Percentiles rank a stretch among this genome's conserved stretches.
These are phyloP conservation scores for Eutrigla gurnardus DNA, from an alignment of 2,797 vertebrate species.

Conservation along the genomic window DNA sequence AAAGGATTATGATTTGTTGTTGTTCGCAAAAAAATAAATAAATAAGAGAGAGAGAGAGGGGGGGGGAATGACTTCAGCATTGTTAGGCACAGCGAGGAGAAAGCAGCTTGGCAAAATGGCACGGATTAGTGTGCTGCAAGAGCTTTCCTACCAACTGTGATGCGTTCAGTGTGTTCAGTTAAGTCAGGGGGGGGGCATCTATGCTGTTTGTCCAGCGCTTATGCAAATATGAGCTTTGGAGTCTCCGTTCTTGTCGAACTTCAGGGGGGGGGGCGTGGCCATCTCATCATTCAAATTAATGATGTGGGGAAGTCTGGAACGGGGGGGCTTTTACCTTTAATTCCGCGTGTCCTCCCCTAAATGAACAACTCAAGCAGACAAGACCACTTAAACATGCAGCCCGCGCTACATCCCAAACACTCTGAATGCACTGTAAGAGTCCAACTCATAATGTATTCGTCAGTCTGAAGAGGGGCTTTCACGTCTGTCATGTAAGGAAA, in stretches of 20 bases:
- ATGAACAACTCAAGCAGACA: slow-evolving; percentile 45
- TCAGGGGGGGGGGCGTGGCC: slow-evolving; percentile 46
- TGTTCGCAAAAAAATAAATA: slow-evolving; percentile 50
- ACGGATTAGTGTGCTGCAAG: slow-evolving; percentile 71
- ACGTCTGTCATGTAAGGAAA: slow-evolving; percentile 52
- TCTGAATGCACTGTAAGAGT: slow-evolving; percentile 34
- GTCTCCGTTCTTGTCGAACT: slow-evolving; percentile 51
- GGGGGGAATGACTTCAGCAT: slow-evolving; percentile 70
- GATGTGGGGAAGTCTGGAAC: slow-evolving; percentile 44
- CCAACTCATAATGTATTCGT: slow-evolving; percentile 65
- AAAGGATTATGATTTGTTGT: slow-evolving; percentile 79
- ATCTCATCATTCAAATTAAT: slow-evolving; percentile 61
- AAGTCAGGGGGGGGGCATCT: slow-evolving; percentile 29
- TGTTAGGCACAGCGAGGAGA: slow-evolving; percentile 67
- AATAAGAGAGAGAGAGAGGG: slow-evolving; percentile 14
- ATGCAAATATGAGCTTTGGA: slow-evolving; percentile 83
- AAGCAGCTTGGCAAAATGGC: slow-evolving; percentile 78
- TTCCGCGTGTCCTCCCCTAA: slow-evolving; percentile 46
- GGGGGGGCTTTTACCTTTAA: slow-evolving; percentile 51
- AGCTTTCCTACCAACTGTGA: slow-evolving; percentile 59
- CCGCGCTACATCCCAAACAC: slow-evolving; percentile 5
- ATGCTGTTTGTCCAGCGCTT: slow-evolving; percentile 75
- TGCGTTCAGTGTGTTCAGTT: slow-evolving; percentile 53
- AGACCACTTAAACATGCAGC: slow-evolving; percentile 41
- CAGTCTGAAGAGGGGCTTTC: slow-evolving; percentile 51